Conservation (phyloP, 2,888 invertebrate species). For the Latrodectus elegans region DNA sequence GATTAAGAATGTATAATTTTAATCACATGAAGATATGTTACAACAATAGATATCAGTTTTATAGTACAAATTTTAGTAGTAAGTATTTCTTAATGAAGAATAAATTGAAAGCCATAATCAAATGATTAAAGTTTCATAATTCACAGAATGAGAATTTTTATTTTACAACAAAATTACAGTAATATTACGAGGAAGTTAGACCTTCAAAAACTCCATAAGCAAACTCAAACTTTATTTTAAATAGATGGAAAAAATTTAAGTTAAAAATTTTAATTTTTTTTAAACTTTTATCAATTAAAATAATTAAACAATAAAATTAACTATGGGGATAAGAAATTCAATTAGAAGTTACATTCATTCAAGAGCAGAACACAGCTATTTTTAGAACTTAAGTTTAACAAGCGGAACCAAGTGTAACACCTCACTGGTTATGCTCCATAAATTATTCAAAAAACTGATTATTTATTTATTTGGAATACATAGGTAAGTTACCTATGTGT, state of each 20-base stretch:
- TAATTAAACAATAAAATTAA: neutral
- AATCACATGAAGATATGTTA: too few relatives aligned
- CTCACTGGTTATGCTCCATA: slow-evolving; percentile 61
- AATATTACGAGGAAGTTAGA: neutral
- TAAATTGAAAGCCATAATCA: too few relatives aligned
- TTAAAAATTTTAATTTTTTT: neutral
- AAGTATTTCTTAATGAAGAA: too few relatives aligned
- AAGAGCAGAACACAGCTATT: slow-evolving; percentile 42
- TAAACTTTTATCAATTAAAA: neutral
- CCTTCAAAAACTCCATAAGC: neutral
- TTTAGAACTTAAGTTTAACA: slow-evolving; percentile 59
- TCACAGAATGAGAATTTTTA: too few relatives aligned
- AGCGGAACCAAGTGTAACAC: slow-evolving; percentile 51
- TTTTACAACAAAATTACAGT: too few relatives aligned
- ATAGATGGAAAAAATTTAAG: neutral
- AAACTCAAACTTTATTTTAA: neutral
- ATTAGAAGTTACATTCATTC: slow-evolving; percentile 17
- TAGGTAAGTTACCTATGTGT: neutral
- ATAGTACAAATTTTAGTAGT: too few relatives aligned
- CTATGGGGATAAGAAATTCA: neutral
- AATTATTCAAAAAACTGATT: slow-evolving; percentile 45
- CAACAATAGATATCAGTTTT: too few relatives aligned
- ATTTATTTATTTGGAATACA: slow-evolving; percentile 15
- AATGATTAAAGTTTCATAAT: too few relatives aligned
- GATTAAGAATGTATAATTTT: too few relatives aligned